Evolutionary conservation across 2,113 vertebrate genomes (phyloP), one percentile per base, ranked within the genome.

Genomic region (Orcinus orca): DNA sequence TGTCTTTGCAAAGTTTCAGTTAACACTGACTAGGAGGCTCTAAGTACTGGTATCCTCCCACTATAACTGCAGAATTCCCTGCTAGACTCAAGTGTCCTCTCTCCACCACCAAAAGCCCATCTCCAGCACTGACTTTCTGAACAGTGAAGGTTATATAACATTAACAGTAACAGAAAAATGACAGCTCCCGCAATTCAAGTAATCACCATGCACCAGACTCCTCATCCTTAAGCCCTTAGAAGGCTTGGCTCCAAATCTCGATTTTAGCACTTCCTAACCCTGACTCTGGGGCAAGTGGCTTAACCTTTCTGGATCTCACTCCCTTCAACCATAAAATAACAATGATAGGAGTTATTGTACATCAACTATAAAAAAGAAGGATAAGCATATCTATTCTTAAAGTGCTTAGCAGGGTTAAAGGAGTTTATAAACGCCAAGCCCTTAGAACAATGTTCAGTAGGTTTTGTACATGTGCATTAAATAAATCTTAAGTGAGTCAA

Each of bases 51-150:
- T 84, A 44, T 85, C 60, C 53, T 79, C 50, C 58, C 68, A 21
- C 21, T 20, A 76, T 2, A 58, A 26, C 58, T 53, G 38, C 70
- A 63, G 67, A 93, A 88, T 41, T 87, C 63, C 31, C 55, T 47
- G 41, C 21, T 55, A 62, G 31, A 18, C 38, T 93, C 74, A 82
- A 82, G 25, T 65, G 71, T 93, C 60, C 76, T 86, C 76, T 93
- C 62, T 55, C 38, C 38, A 47, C 33, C 68, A 33, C 92, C 88
- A 96, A 91, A 93, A 96, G 65, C 11, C 67, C 73, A 95, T n/a
- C 36, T 82, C 77, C 87, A 81, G 41, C 0, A 1, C 67, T 50
- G 79, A 82, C 41, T 36, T 87, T 93, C 68, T 90, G 38, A 96
- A 90, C 26, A 90, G 53, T n/a, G 67, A 76, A 86, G 92, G 74